Evolutionary conservation across 1,140 invertebrate species (phyloP), one percentile per base, ranked within the genome.

Genomic region (Archivesica marissinica): DNA sequence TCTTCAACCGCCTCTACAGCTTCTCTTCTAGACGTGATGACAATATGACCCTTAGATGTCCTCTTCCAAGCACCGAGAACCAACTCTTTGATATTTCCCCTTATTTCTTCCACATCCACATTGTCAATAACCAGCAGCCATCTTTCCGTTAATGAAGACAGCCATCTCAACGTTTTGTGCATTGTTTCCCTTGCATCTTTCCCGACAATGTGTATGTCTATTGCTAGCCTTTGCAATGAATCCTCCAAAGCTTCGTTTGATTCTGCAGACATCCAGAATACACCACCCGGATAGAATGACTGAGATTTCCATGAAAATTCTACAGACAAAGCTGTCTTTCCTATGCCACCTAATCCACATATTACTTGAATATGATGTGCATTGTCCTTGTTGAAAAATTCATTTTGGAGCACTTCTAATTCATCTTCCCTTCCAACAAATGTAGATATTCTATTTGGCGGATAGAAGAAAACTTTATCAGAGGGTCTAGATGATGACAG

Each of bases 81-180:
- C 44, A 85, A 41, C 33, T 85, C 76, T 61, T 64, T 66, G 2
- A 72, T 56, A 35, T 33, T 72, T 33, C 50, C 38, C 4, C 47
- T 70, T 13, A 85, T 44, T 20, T 72, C 64, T 13, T 70, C 75
- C 47, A 20, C 9, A 79, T 85, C 83, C 15, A 68, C 28, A 28
- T 85, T 85, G 61, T 85, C 83, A 15, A 85, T 38, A 50, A 86
- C 84, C 25, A 86, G 56, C 0, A 86, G 47, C 84, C 84, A 86
- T 80, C 56, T 80, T 30, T 74, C 9, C 25, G 47, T 2, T 38
- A 86, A 35, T n/a, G 2, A 0, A 0, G 66, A 38, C 7, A 86
- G 6, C 84, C 84, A 86, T 0, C 52, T 50, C 3, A 80, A n/a
- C 1, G 77, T 61, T 52, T 47, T 74, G 2, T 20, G 0, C n/a